These are phyloP conservation scores for Myodes glareolus DNA, from an alignment of 2,113 vertebrate genomes.

Conservation along the genomic window DNA sequence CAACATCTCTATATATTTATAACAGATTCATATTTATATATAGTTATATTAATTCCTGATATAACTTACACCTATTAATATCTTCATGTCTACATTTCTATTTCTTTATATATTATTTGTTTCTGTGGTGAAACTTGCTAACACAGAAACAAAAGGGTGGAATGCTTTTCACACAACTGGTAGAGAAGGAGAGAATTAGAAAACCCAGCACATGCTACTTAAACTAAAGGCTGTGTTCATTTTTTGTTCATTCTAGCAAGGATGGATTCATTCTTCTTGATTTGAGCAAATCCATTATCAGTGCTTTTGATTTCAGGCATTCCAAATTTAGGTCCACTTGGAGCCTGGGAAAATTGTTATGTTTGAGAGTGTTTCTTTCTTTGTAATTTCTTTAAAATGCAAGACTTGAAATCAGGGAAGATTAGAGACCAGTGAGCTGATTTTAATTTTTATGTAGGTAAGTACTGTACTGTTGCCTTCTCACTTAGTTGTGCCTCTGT, in stretches of 20 bases:
- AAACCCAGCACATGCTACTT: neutral
- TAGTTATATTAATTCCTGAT: neutral
- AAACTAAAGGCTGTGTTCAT: neutral
- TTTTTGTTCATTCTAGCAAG: neutral
- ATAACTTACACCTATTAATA: too few species aligned
- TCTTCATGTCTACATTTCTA: too few species aligned
- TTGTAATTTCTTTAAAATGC: constrained; percentile 34
- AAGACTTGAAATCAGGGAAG: constrained; percentile 18
- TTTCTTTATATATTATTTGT: neutral
- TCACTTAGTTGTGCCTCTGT: neutral
- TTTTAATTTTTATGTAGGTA: constrained; percentile 31
- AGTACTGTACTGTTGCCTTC: neutral
- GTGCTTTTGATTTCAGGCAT: constrained; percentile 13
- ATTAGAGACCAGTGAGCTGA: neutral
- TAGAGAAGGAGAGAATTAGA: neutral
- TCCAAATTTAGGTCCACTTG: constrained; percentile 53
- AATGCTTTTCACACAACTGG: neutral
- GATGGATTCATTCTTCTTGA: neutral
- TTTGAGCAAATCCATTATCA: constrained; percentile 32
- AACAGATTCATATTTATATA: neutral
- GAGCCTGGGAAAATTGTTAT: neutral
- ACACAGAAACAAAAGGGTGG: neutral
- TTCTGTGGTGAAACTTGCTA: neutral
- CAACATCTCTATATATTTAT: neutral
- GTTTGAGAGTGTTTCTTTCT: neutral